Conservation (phyloP, 2,888 invertebrate species). For the Sminthurides aquaticus region DNA sequence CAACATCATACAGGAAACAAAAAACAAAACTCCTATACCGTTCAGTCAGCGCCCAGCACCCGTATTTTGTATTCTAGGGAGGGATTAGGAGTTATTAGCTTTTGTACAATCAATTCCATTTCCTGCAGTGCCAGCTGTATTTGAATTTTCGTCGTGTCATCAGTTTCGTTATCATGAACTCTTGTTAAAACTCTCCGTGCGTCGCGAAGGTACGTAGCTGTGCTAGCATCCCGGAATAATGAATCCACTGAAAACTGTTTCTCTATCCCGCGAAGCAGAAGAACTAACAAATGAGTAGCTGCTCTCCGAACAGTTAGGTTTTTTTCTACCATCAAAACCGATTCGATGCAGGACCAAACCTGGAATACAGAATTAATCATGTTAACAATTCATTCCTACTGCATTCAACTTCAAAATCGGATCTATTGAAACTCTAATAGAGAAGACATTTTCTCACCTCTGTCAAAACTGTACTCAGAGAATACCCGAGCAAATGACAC, state of each 20-base stretch:
- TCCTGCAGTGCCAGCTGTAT: slow-evolving; percentile 70
- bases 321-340: slow-evolving; percentile 62
- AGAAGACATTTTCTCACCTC: no score
- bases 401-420: no score
- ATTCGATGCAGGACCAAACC: slow-evolving; percentile 64
- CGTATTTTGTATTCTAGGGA: slow-evolving; percentile 20
- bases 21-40: neutral
- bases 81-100: slow-evolving; percentile 26
- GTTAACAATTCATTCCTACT: no score
- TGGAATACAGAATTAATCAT: slow-evolving; percentile 47
- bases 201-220: slow-evolving; percentile 31
- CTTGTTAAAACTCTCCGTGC: slow-evolving; percentile 52
- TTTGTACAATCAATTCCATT: slow-evolving; percentile 58
- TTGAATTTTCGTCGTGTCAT: slow-evolving; percentile 65
- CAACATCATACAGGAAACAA: neutral
- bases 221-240: slow-evolving; percentile 19
- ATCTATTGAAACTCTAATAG: no score
- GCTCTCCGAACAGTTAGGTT: slow-evolving; percentile 67
- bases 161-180: slow-evolving; percentile 57
- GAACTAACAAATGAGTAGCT: slow-evolving; percentile 66
- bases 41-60: slow-evolving; percentile 8
- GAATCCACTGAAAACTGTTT: slow-evolving; percentile 49
- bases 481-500: slow-evolving; percentile 64
- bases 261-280: slow-evolving; percentile 67
- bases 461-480: slow-evolving; percentile 61